phyloP scores from a whole-genome alignment of 53 echinoderm and acorn worm species.

The Echinarachnius parma region DNA sequence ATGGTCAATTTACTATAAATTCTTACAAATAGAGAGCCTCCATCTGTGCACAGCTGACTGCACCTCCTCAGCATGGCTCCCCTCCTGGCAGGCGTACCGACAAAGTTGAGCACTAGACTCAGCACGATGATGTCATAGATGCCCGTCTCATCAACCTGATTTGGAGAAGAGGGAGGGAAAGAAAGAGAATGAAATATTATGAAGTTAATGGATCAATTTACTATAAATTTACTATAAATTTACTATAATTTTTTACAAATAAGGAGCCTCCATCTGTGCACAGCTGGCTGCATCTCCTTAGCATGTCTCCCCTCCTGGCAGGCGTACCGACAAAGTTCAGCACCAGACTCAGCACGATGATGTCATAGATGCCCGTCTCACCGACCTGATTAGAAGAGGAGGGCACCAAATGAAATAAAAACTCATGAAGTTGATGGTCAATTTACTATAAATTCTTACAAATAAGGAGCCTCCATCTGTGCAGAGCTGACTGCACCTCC shows the following conservation, averaged over 20 bases:
- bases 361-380: slow-evolving; percentile 57
- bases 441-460: too few species aligned
- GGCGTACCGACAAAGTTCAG: slow-evolving; percentile 90
- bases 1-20: too few species aligned
- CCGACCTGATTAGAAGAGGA: slow-evolving; percentile 40
- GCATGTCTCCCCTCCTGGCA: slow-evolving; percentile 70
- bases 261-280: slow-evolving; percentile 67
- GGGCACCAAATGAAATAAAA: too few species aligned
- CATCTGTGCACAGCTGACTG: slow-evolving; percentile 50
- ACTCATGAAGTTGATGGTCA: too few species aligned
- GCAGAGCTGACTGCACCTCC: slow-evolving; percentile 58
- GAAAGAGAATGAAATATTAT: too few species aligned
- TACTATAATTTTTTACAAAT: too few species aligned
- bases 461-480: slow-evolving; percentile 67
- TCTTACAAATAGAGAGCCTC: slow-evolving; percentile 90
- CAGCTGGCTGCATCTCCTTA: slow-evolving; percentile 57
- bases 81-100: slow-evolving; percentile 61
- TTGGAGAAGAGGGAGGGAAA: too few species aligned
- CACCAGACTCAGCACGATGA: slow-evolving; percentile 86
- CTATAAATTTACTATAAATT: too few species aligned
- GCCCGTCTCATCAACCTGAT: slow-evolving; percentile 55
- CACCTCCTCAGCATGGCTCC: slow-evolving; percentile 82
- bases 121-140: slow-evolving; percentile 80
- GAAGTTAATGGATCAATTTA: too few species aligned
- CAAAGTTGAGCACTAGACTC: slow-evolving; percentile 93